Evolutionary conservation across 2,888 invertebrate species (phyloP).

Genomic region (Camponotus fellah): DNA sequence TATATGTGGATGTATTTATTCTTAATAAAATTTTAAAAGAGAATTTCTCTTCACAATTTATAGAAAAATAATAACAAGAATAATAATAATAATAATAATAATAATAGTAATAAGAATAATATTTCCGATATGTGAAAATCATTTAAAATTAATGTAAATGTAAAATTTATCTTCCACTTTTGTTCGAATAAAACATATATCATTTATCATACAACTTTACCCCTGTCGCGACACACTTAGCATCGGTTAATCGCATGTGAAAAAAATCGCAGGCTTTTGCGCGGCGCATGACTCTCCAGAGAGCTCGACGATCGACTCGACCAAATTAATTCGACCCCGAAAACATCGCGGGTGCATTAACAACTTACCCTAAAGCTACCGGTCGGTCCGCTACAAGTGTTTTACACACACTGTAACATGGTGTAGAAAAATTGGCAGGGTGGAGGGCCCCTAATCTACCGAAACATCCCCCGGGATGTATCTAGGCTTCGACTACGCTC

Average conservation of each 20-base stretch:
- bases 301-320: constrained; percentile 80
- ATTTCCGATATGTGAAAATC: not conserved
- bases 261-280: constrained; percentile 13
- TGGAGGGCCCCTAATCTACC: constrained; percentile 85
- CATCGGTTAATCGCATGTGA: constrained; percentile 19
- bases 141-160: not conserved
- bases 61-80: too few species aligned
- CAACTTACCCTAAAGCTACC: constrained; percentile 81
- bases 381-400: constrained; percentile 84
- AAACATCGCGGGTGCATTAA: constrained; percentile 83
- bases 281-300: constrained; percentile 69
- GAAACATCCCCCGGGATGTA: constrained; percentile 83
- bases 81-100: not conserved
- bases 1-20: not conserved
- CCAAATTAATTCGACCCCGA: constrained; percentile 85
- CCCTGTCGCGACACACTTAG: not conserved
- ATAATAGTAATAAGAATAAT: not conserved
- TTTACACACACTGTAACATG: constrained; percentile 84
- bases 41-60: not conserved
- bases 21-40: not conserved
- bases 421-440: constrained; percentile 76
- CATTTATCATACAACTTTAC: not conserved
- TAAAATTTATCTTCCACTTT: constrained; percentile 2
- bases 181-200: not conserved
- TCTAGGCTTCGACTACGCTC: constrained; percentile 75